phyloP scores from a whole-genome alignment of 2,888 invertebrate species.

The Caradrina kadenii region DNA sequence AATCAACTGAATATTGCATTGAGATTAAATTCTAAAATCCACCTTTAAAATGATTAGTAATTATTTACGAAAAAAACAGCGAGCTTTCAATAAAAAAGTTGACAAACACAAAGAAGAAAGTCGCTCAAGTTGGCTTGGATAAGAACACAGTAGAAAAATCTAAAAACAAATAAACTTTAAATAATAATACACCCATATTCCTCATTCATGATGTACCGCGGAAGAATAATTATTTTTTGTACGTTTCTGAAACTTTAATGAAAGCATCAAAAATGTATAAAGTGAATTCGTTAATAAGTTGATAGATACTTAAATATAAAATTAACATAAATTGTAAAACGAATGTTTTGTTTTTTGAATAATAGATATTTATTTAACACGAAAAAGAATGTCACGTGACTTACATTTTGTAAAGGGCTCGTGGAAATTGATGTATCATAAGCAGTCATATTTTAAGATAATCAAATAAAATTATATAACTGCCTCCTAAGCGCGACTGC shows the following conservation, averaged over 20 bases:
- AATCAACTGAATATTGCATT: constrained; percentile 11
- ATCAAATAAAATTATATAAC: no score
- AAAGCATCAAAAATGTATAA: constrained; percentile 60
- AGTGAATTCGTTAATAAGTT: constrained; percentile 58
- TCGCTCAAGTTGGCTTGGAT: constrained; percentile 47
- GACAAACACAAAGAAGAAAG: constrained; percentile 7
- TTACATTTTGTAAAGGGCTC: not conserved
- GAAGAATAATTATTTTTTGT: constrained; percentile 77
- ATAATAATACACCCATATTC: constrained; percentile 63
- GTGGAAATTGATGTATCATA: not conserved
- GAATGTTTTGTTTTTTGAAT: constrained; percentile 21
- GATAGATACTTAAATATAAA: constrained; percentile 58
- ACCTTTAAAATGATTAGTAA: not conserved
- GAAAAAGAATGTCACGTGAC: not conserved
- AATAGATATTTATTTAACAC: constrained; percentile 7
- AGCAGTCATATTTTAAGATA: not conserved
- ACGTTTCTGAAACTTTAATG: constrained; percentile 69
- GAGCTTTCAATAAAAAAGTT: constrained; percentile 32
- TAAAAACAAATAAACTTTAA: constrained; percentile 43
- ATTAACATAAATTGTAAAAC: constrained; percentile 64
- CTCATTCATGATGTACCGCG: constrained; percentile 66
- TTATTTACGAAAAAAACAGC: constrained; percentile 28
- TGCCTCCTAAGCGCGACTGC: no score
- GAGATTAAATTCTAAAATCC: constrained; percentile 5
- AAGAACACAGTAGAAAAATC: constrained; percentile 47